Percentiles rank a stretch among this genome's conserved stretches.
Evolutionary conservation across 2,797 vertebrate species (phyloP).

Genomic region (Myioborus melanocephalus): DNA sequence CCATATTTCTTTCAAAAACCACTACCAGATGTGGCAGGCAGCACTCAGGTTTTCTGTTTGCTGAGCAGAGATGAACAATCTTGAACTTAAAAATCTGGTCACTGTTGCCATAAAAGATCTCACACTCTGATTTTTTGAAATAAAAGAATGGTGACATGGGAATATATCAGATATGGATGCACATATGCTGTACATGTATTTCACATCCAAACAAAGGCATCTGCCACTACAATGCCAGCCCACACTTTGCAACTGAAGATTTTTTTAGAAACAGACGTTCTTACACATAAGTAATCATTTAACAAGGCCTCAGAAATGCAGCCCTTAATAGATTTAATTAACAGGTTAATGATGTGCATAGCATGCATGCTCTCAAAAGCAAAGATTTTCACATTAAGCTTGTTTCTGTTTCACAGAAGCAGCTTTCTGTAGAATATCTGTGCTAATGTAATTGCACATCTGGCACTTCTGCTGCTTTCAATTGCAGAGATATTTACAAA

Average conservation of each 20-base stretch:
- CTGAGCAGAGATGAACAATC: neutral
- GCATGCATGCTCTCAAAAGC: constrained; percentile 12
- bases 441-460: constrained; percentile 59
- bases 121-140: neutral
- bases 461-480: constrained; percentile 46
- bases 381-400: constrained; percentile 52
- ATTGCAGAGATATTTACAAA: constrained; percentile 43
- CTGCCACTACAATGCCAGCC: neutral
- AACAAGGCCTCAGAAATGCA: constrained; percentile 40
- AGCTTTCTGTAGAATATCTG: constrained; percentile 39
- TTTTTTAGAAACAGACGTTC: neutral
- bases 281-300: constrained; percentile 16
- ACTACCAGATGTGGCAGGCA: neutral
- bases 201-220: neutral
- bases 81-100: neutral
- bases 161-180: neutral
- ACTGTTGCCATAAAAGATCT: neutral
- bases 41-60: neutral
- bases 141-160: neutral
- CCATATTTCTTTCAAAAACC: neutral
- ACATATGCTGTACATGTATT: neutral
- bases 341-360: constrained; percentile 60
- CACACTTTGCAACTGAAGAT: neutral
- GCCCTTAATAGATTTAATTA: constrained; percentile 51
- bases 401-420: constrained; percentile 29